phyloP scores from a whole-genome alignment of 1,140 invertebrate genomes.

The Melanaphis sacchari region DNA sequence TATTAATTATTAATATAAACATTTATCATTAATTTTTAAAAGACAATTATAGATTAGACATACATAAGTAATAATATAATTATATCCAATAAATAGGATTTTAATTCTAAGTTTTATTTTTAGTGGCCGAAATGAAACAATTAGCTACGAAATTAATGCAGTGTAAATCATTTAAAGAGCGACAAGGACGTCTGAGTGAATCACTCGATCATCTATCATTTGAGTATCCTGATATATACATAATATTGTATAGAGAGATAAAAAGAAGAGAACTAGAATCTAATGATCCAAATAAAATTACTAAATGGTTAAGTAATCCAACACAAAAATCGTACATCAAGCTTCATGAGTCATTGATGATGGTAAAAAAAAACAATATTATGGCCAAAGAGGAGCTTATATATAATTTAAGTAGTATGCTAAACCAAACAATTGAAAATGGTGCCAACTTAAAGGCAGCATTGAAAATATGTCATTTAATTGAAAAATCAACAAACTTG shows the following conservation, averaged over 20 bases:
- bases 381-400: conserved; percentile 6
- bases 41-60: too few species aligned
- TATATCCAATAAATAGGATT: not conserved
- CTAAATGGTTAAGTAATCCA: conserved; percentile 1
- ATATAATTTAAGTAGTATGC: not conserved
- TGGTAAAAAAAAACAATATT: conserved; percentile 20
- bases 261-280: conserved; percentile 9
- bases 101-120: not conserved
- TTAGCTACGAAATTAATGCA: not conserved
- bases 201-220: not conserved
- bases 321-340: not conserved
- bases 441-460: not conserved
- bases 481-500: conserved; percentile 12
- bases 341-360: conserved; percentile 36
- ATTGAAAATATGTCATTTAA: conserved; percentile 3
- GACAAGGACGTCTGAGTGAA: not conserved
- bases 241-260: not conserved
- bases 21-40: too few species aligned
- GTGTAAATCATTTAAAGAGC: not conserved
- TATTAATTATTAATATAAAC: too few species aligned
- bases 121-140: conserved; percentile 35
- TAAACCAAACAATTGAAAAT: not conserved
- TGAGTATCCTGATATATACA: not conserved
- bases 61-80: too few species aligned
- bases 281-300: conserved; percentile 40